Conservation (phyloP, 37 sponge, comb jelly and placozoan genomes). For the Amphimedon queenslandica region DNA sequence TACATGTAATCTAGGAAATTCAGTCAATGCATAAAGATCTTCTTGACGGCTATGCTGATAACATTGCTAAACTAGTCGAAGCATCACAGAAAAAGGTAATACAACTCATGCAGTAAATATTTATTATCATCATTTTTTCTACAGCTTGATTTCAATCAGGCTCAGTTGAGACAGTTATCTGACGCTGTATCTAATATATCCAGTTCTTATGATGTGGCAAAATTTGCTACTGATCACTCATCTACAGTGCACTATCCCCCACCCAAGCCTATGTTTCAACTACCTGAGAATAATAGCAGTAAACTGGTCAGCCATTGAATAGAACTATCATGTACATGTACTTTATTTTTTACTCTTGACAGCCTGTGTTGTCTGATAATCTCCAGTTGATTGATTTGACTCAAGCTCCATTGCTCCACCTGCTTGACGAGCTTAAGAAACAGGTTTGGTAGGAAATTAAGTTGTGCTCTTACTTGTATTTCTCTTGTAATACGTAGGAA, state of each 20-base stretch:
- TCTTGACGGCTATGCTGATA: constrained; percentile 20
- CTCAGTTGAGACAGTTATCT: neutral
- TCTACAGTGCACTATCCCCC: constrained; percentile 43
- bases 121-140: neutral
- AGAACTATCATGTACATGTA: neutral
- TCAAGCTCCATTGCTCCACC: constrained; percentile 52
- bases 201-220: neutral
- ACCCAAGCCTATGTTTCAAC: constrained; percentile 13
- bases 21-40: constrained; percentile 64
- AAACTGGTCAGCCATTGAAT: constrained; percentile 10
- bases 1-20: constrained; percentile 57
- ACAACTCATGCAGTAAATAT: neutral
- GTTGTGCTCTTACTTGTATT: neutral
- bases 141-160: neutral
- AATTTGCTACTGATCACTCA: neutral
- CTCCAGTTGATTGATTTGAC: constrained; percentile 56
- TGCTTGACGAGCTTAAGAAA: constrained; percentile 38
- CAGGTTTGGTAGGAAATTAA: constrained; percentile 10
- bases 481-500: neutral
- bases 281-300: constrained; percentile 31
- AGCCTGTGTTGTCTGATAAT: constrained; percentile 26
- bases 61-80: constrained; percentile 28
- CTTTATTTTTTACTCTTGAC: neutral
- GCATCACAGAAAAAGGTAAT: constrained; percentile 31
- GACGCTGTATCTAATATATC: neutral